These are phyloP conservation scores for Remorina albescens DNA, from an alignment of 2,797 vertebrate genomes.

Conservation along the genomic window DNA sequence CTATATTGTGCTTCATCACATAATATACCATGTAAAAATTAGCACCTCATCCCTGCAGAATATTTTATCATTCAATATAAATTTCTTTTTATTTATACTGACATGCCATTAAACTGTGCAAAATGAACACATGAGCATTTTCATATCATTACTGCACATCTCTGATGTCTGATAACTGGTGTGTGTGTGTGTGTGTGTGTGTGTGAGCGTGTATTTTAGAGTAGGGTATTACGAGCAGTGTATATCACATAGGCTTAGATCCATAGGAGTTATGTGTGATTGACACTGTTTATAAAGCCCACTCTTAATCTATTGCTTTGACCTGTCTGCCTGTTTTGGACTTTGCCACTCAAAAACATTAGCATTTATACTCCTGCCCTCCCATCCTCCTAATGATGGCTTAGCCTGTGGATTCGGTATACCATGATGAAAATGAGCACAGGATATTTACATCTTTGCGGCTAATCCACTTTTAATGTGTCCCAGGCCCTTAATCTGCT, in stretches of 20 bases:
- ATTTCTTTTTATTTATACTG: too few relatives aligned
- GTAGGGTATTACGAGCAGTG: constrained; percentile 25
- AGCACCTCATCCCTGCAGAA: background rate
- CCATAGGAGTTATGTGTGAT: constrained; percentile 51
- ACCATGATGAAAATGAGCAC: constrained; percentile 68
- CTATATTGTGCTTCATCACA: background rate
- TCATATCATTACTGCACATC: too few relatives aligned
- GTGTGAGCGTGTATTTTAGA: constrained; percentile 37
- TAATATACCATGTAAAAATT: background rate
- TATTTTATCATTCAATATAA: too few relatives aligned
- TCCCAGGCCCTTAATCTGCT: constrained; percentile 60
- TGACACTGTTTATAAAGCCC: constrained; percentile 50
- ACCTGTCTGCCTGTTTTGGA: constrained; percentile 5
- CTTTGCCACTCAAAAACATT: constrained; percentile 45
- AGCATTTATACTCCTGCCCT: constrained; percentile 36
- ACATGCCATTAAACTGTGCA: too few relatives aligned
- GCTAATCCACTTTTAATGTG: constrained; percentile 78
- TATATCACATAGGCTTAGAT: constrained; percentile 48
- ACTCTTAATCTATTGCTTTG: background rate
- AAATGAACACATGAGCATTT: too few relatives aligned
- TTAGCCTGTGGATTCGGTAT: constrained; percentile 50
- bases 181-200: too few relatives aligned
- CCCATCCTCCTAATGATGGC: constrained; percentile 51
- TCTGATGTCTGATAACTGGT: constrained; percentile 34
- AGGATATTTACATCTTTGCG: constrained; percentile 74